phyloP scores from a whole-genome alignment of 2,113 vertebrate genomes.

The Aix galericulata region DNA sequence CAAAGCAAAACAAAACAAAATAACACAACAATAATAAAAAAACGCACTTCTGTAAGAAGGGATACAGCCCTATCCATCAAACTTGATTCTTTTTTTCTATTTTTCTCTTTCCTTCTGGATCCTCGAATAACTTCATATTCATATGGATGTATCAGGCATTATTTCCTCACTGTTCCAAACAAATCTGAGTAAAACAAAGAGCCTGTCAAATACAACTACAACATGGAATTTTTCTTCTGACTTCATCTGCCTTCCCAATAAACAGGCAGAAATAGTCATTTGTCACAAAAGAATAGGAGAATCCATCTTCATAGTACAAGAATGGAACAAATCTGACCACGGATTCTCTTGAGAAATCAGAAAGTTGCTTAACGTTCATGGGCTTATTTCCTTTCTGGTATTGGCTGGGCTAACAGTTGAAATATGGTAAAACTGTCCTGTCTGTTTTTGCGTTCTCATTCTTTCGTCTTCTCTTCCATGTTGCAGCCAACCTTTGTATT shows the following conservation, averaged over 20 bases:
- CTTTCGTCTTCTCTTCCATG: not conserved
- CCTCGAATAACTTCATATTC: not conserved
- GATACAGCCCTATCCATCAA: not conserved
- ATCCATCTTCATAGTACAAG: not conserved
- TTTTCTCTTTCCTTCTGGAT: not conserved
- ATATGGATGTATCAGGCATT: not conserved
- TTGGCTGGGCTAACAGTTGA: not conserved
- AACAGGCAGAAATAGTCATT: not conserved
- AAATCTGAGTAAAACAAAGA: constrained; percentile 7
- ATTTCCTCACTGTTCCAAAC: not conserved
- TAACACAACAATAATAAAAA: too few relatives aligned
- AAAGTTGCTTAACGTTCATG: not conserved
- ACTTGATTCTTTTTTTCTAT: not conserved
- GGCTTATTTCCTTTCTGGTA: not conserved
- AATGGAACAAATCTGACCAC: not conserved
- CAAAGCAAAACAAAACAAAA: too few relatives aligned
- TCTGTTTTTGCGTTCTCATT: not conserved
- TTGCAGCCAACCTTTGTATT: not conserved
- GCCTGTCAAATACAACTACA: not conserved
- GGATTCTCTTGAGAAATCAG: not conserved
- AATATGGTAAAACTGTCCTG: not conserved
- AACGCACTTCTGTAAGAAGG: not conserved
- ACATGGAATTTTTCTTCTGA: not conserved
- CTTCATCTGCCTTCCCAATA: not conserved
- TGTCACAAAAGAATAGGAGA: not conserved